A percentile compares a stretch with the other conserved stretches of the same genome.
These are phyloP conservation scores for Anguilla japonica DNA, from an alignment of 2,113 vertebrate genomes.

Conservation along the genomic window DNA sequence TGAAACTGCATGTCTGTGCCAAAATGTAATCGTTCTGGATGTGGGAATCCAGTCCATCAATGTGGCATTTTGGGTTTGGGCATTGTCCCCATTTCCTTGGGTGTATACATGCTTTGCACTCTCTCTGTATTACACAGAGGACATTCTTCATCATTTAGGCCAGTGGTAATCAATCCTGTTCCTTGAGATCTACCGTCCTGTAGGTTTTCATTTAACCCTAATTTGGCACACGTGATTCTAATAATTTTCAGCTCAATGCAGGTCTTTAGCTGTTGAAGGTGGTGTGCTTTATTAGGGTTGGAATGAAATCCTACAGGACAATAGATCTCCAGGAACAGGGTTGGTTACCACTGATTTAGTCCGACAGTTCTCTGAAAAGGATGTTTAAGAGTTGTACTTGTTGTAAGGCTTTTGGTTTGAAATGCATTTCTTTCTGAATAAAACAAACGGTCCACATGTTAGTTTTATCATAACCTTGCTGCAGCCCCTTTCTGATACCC, in stretches of 20 bases:
- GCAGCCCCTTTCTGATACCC: background rate
- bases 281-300: too few species aligned
- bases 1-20: constrained; percentile 1
- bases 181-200: too few species aligned
- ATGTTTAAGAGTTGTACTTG: background rate
- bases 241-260: too few species aligned
- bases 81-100: background rate
- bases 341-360: too few species aligned
- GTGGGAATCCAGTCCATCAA: background rate
- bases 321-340: too few species aligned
- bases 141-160: background rate
- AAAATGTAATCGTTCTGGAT: background rate
- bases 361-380: background rate
- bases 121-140: background rate
- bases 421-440: background rate
- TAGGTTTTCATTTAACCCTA: too few species aligned
- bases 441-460: background rate
- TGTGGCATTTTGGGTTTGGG: background rate
- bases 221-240: too few species aligned
- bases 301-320: too few species aligned
- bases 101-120: background rate
- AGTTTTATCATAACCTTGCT: background rate
- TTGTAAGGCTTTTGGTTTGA: background rate
- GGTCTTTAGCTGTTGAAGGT: too few species aligned
- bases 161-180: too few species aligned